Percentiles rank a stretch among this genome's conserved stretches.
These are phyloP conservation scores for Nomada flava DNA, from an alignment of 2,888 invertebrate genomes.

Conservation along the genomic window DNA sequence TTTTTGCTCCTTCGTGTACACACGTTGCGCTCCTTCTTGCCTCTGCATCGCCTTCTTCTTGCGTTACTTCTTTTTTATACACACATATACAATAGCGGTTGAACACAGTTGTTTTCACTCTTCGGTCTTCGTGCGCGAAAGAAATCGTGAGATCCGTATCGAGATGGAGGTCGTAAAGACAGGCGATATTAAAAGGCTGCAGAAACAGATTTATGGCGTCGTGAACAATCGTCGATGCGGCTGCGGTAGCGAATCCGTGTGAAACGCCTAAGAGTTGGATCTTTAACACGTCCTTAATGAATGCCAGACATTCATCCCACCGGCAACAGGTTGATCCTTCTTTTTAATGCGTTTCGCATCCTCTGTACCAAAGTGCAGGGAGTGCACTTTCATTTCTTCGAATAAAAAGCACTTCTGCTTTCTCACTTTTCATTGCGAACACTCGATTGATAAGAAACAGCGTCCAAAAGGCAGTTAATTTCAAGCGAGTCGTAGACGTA, in stretches of 20 bases:
- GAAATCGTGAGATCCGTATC: slow-evolving; percentile 55
- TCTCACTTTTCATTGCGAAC: too few relatives aligned
- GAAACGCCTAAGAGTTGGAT: slow-evolving; percentile 4
- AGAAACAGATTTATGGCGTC: slow-evolving; percentile 59
- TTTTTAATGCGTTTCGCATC: slow-evolving; percentile 17
- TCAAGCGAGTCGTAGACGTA: too few relatives aligned
- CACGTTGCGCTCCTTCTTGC: background rate
- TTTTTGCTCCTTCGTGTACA: background rate
- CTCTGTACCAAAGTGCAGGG: background rate
- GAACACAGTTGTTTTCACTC: slow-evolving; percentile 20
- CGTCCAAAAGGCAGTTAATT: too few relatives aligned
- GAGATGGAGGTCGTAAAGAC: slow-evolving; percentile 48
- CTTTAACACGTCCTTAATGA: slow-evolving; percentile 40
- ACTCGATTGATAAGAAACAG: too few relatives aligned
- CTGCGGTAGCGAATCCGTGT: slow-evolving; percentile 1
- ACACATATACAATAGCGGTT: slow-evolving; percentile 3
- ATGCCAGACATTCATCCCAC: slow-evolving; percentile 18
- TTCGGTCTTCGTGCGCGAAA: slow-evolving; percentile 10
- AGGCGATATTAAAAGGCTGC: slow-evolving; percentile 55
- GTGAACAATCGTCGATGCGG: slow-evolving; percentile 49
- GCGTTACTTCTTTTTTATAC: background rate
- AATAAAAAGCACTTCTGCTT: too few relatives aligned
- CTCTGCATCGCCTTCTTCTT: background rate
- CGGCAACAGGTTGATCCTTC: slow-evolving; percentile 22
- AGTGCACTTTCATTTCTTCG: too few relatives aligned